These are phyloP conservation scores for Parasteatoda lunata DNA, from an alignment of 2,888 invertebrate species.

Conservation along the genomic window DNA sequence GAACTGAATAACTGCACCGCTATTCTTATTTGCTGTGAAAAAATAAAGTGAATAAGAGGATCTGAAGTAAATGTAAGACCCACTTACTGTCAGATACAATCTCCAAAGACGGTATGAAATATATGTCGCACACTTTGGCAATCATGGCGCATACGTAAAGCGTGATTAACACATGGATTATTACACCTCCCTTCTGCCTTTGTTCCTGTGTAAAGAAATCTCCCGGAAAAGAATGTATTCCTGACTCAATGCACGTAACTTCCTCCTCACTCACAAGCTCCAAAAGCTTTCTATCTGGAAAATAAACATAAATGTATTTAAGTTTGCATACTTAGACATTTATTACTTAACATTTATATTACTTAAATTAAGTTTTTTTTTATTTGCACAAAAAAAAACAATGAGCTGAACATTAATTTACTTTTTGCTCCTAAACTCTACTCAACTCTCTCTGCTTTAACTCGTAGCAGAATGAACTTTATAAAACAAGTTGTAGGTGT, in stretches of 20 bases:
- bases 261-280: neutral
- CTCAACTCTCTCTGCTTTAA: no score
- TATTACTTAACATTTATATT: no score
- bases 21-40: no score
- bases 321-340: neutral
- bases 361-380: no score
- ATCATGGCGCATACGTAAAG: constrained; percentile 87
- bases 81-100: constrained; percentile 89
- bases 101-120: constrained; percentile 93
- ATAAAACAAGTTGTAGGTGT: no score
- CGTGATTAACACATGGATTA: constrained; percentile 85
- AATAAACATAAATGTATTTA: neutral
- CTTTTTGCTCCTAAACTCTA: no score
- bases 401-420: no score
- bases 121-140: constrained; percentile 94
- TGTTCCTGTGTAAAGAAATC: constrained; percentile 86
- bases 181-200: constrained; percentile 83
- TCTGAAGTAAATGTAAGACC: neutral
- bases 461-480: no score
- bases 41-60: no score
- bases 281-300: constrained; percentile 34
- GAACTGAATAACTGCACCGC: neutral
- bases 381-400: no score
- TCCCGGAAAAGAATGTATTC: constrained; percentile 89
- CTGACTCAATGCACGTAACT: constrained; percentile 83